Base-by-base conservation (phyloP, 2,888 invertebrate species). In the Phengaris alcon region DNA sequence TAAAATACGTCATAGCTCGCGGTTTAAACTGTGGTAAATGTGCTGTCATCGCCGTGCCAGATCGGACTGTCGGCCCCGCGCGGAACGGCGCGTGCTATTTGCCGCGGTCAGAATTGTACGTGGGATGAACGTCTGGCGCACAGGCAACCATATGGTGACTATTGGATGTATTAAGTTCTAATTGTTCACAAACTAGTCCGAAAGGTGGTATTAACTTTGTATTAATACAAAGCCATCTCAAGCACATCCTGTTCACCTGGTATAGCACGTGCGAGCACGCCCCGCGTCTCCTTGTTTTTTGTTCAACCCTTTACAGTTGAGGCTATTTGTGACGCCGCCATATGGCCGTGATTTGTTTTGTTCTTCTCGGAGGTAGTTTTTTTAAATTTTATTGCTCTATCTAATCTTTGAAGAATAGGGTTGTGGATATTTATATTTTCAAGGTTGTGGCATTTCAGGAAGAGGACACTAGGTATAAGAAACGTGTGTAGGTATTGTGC, bases 171-270 rank as follows among this genome's bases (percentile, higher is more conserved):
- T 2, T 35, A 35, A 55, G 5, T 59, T 59, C 15, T 59, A 22
- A 59, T 22, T 22, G 59, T 59, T 59, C 22, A 22, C 12, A 64
- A 64, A 64, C 64, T 44, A 64, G 64, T 64, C 35, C 51, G 70
- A 15, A 51, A 48, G 48, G 15, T 70, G 70, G 51, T 70, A 70
- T 48, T 22, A 48, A 70, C 51, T 70, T 51, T 74, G 70, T 75
- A 73, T 73, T 76, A 76, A 75, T 75, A 77, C 76, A 74, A 75
- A 76, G 75, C 75, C 76, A 74, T 70, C 76, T 75, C 76, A 72
- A 75, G 76, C 68, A 77, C 81, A 80, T 82, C 82, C 82, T 81
- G 82, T 78, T 77, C 82, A 82, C 81, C 82, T 82, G 82, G 82
- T 64, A 13, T 64, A 78, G 82, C 82, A 82, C 82, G 82, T 82